Evolutionary conservation across 2,888 invertebrate genomes (phyloP).

Genomic region (Stenodema calcarata): DNA sequence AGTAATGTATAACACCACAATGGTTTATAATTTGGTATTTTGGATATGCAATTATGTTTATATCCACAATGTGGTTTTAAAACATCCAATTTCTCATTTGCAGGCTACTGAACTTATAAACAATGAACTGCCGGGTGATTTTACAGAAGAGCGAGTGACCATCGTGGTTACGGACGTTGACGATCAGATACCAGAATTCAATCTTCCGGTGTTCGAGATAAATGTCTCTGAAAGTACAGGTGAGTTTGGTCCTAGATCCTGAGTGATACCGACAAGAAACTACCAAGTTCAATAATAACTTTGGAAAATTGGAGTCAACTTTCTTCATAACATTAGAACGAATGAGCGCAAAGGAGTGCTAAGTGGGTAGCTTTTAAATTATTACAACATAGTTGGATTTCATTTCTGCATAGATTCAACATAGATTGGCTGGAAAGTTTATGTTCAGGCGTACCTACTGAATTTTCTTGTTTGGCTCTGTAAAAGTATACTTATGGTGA

Average conservation of each 20-base stretch:
- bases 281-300: too few relatives aligned
- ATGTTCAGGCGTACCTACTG: too few relatives aligned
- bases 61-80: not conserved
- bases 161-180: slow-evolving; percentile 81
- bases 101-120: slow-evolving; percentile 77
- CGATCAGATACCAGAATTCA: slow-evolving; percentile 77
- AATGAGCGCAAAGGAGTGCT: too few relatives aligned
- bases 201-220: slow-evolving; percentile 70
- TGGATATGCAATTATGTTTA: not conserved
- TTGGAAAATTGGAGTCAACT: too few relatives aligned
- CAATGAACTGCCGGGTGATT: slow-evolving; percentile 73
- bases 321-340: too few relatives aligned
- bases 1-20: slow-evolving; percentile 59
- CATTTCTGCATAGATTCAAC: not conserved
- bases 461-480: too few relatives aligned
- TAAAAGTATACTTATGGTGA: too few relatives aligned
- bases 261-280: too few relatives aligned
- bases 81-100: slow-evolving; percentile 56
- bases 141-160: slow-evolving; percentile 72
- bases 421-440: not conserved
- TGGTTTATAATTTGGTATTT: not conserved
- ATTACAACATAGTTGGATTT: too few relatives aligned
- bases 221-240: slow-evolving; percentile 80
- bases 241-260: slow-evolving; percentile 58
- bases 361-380: too few relatives aligned